Percentiles rank a stretch among this genome's conserved stretches.
These are phyloP conservation scores for Macrotis lagotis DNA, from an alignment of 2,113 vertebrate genomes.

Conservation along the genomic window DNA sequence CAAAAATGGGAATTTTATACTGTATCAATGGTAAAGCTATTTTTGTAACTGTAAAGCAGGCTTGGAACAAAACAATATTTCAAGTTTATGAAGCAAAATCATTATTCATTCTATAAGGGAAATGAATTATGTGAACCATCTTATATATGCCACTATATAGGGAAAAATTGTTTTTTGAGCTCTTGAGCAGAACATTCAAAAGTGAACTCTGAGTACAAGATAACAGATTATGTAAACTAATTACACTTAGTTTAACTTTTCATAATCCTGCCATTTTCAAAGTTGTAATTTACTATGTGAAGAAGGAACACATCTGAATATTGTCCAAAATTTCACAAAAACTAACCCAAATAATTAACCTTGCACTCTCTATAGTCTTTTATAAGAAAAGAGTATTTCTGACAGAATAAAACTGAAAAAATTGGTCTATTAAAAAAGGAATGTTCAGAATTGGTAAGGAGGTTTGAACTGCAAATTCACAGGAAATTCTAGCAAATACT, in stretches of 20 bases:
- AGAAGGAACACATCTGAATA: neutral
- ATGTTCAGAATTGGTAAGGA: slow-evolving; percentile 18
- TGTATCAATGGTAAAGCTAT: neutral
- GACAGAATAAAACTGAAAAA: neutral
- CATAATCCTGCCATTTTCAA: neutral
- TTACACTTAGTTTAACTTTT: neutral
- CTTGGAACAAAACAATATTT: neutral
- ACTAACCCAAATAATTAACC: neutral
- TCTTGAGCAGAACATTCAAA: neutral
- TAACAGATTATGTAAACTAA: neutral
- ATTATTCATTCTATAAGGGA: neutral
- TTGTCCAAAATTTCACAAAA: neutral
- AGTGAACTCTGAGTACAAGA: neutral
- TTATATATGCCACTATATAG: neutral
- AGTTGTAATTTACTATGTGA: neutral
- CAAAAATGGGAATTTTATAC: neutral
- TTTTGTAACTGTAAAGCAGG: neutral
- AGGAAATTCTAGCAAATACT: slow-evolving; percentile 34
- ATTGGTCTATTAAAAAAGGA: neutral
- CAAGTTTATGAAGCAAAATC: neutral
- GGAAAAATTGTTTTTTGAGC: neutral
- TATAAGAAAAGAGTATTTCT: neutral
- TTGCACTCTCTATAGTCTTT: neutral
- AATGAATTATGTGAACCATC: neutral
- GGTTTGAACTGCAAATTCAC: neutral